Conservation (phyloP, 2,888 invertebrate genomes). For the Drosophila tripunctata region DNA sequence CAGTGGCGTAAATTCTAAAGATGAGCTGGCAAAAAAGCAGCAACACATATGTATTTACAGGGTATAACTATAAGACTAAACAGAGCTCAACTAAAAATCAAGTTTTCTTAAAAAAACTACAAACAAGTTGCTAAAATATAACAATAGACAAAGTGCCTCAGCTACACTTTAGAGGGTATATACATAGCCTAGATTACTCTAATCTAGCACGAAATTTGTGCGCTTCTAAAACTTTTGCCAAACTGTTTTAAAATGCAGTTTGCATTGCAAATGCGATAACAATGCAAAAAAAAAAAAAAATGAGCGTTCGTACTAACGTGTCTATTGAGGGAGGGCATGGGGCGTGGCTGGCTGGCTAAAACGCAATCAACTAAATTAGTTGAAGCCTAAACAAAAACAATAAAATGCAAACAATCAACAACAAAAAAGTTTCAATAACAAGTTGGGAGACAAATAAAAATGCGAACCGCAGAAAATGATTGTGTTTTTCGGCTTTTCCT, state of each 20-base stretch:
- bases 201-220: background rate
- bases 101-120: background rate
- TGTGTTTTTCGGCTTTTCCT: too few relatives aligned
- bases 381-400: conserved; percentile 16
- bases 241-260: conserved; percentile 24
- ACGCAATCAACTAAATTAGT: conserved; percentile 64
- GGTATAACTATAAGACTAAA: background rate
- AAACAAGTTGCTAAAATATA: background rate
- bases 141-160: too few relatives aligned
- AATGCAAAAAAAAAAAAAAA: background rate
- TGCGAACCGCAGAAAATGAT: conserved; percentile 14
- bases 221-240: conserved; percentile 6
- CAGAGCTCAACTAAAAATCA: background rate
- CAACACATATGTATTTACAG: background rate
- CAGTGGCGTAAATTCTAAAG: conserved; percentile 17
- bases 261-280: conserved; percentile 21
- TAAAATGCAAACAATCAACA: conserved; percentile 8
- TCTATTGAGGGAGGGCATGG: background rate
- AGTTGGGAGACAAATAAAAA: conserved; percentile 21
- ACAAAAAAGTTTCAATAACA: conserved; percentile 51
- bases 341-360: conserved; percentile 17
- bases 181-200: background rate
- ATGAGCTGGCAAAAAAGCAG: conserved; percentile 40
- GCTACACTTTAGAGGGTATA: background rate
- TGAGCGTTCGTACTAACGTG: background rate